Conservation (phyloP, 2,113 vertebrate species). For the Seriola dumerili region DNA sequence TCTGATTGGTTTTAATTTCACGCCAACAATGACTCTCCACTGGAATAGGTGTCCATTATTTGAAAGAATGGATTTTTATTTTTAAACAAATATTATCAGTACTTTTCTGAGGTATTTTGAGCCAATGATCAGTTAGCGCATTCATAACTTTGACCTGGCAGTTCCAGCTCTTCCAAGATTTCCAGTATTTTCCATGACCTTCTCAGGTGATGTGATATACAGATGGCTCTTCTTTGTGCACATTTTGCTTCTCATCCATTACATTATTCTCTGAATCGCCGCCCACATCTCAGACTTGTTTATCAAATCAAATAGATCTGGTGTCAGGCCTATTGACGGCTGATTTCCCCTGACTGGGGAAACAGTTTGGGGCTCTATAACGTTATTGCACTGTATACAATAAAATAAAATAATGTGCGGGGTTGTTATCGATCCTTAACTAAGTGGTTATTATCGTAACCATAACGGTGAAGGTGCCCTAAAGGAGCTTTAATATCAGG, state of each 20-base stretch:
- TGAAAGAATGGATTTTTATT: conserved; percentile 1
- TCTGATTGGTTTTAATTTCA: conserved; percentile 39
- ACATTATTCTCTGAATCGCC: neutral
- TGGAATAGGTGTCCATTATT: conserved; percentile 39
- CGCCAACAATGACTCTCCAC: conserved; percentile 27
- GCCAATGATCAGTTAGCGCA: neutral
- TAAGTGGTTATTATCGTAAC: neutral
- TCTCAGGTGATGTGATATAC: conserved; percentile 3
- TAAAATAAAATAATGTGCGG: neutral
- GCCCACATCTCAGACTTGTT: neutral
- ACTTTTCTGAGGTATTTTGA: neutral
- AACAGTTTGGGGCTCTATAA: neutral
- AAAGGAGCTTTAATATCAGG: no score
- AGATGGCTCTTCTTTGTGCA: neutral
- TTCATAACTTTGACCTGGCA: neutral
- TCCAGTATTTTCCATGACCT: conserved; percentile 1
- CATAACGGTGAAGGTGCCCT: neutral
- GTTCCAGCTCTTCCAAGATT: neutral
- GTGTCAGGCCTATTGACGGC: neutral
- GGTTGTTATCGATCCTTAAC: neutral
- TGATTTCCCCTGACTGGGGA: neutral
- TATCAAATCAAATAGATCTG: neutral
- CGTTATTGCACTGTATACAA: neutral
- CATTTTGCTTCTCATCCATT: neutral
- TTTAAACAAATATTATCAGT: conserved; percentile 5